Evolutionary conservation across 2,797 vertebrate species (phyloP).

Genomic region (Lepilemur ruficaudatus): DNA sequence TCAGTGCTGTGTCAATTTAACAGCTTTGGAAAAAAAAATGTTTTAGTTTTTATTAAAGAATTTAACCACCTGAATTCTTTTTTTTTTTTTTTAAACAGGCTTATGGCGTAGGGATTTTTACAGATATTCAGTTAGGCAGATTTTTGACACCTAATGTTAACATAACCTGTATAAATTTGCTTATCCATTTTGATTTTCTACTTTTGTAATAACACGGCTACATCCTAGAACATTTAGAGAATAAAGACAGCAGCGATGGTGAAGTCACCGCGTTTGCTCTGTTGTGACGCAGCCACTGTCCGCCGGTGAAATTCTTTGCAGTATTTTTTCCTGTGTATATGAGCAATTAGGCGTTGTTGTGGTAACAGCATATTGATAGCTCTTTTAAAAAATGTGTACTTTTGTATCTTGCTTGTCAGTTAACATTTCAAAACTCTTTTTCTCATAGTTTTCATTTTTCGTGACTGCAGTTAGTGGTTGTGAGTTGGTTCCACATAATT

Average conservation of each 20-base stretch:
- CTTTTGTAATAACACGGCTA: background rate
- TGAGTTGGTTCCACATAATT: background rate
- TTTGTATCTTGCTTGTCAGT: background rate
- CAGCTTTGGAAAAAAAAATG: background rate
- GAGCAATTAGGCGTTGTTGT: background rate
- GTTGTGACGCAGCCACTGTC: background rate
- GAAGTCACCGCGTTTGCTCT: no score
- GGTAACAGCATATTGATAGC: background rate
- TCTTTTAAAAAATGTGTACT: background rate
- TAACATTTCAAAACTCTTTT: background rate
- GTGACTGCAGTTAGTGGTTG: background rate
- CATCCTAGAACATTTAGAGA: background rate
- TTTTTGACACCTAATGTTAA: background rate
- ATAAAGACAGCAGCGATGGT: background rate
- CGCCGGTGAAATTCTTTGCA: background rate
- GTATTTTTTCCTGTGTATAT: background rate
- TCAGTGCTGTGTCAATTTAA: background rate
- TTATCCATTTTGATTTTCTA: background rate
- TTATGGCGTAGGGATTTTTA: background rate
- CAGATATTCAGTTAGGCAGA: background rate
- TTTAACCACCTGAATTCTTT: background rate
- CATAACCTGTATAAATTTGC: background rate
- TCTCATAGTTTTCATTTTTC: background rate
- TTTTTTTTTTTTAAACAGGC: background rate
- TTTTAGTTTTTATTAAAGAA: slow-evolving; percentile 6